Conservation (phyloP, 1,140 invertebrate genomes). For the Monomorium pharaonis region DNA sequence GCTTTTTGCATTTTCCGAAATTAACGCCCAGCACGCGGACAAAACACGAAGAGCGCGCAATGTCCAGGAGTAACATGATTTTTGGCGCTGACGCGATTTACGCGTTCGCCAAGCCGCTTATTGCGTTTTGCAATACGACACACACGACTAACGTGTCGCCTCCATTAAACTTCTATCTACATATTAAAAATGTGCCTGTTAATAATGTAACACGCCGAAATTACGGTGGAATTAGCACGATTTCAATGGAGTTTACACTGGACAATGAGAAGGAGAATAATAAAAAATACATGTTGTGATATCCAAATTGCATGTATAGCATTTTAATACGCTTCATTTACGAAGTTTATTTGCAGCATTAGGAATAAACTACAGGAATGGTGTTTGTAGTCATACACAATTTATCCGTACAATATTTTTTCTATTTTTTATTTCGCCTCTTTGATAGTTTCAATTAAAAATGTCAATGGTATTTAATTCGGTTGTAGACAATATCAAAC, state of each 20-base stretch:
- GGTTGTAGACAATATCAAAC: not conserved
- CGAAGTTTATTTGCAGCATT: not conserved
- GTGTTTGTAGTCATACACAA: not conserved
- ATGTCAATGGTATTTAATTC: not conserved
- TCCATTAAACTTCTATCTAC: not conserved
- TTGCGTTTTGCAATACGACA: constrained; percentile 4
- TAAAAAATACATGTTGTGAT: not conserved
- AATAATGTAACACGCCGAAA: not conserved
- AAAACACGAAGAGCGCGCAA: constrained; percentile 25
- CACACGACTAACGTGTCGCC: constrained; percentile 16
- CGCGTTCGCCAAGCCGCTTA: constrained; percentile 7
- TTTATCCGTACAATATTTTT: not conserved
- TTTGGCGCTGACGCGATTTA: constrained; percentile 36
- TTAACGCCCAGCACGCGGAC: constrained; percentile 22
- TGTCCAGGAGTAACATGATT: constrained; percentile 47
- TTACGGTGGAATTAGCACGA: not conserved
- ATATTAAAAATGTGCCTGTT: not conserved
- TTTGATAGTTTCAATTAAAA: constrained; percentile 20
- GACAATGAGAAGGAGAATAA: not conserved
- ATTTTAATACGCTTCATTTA: not conserved
- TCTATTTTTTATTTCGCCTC: not conserved
- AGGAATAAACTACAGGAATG: not conserved
- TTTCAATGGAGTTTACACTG: not conserved
- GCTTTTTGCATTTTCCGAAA: constrained; percentile 32
- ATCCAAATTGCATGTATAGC: not conserved